Evolutionary conservation across 2,888 invertebrate species (phyloP), one percentile per base, ranked within the genome.

Genomic region (Diaprepes abbreviatus): DNA sequence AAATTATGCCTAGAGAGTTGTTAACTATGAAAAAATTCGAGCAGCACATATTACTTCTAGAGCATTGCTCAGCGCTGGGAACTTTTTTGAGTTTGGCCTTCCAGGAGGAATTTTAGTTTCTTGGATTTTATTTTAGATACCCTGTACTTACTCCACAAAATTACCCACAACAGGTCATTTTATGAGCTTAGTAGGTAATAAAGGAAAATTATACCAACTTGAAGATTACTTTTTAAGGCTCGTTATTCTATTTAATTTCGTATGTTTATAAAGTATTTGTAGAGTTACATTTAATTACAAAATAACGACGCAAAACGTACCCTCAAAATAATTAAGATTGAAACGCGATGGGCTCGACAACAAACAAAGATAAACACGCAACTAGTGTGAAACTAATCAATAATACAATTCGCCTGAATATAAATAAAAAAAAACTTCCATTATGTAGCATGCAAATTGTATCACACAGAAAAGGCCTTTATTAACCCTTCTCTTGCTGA

Each of bases 331-430:
- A 66, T 66, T 60, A 66, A 59, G 54, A 60, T 59, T 31, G 55
- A 45, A 69, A 66, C 28, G 60, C 62, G 72, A 65, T 67, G 68
- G 70, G 63, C 66, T 67, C 48, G 71, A 72, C 70, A 45, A 68
- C 66, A 60, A 66, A 67, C 43, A 55, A 66, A 35, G 24, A 45
- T 52, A 59, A 68, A 70, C 73, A 73, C 73, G 73, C 72, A 50
- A 52, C 66, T 69, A 52, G 68, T 71, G 54, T 21, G 38, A 57
- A 10, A 6, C 9, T 12, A 64, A 70, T 70, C 69, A 40, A 70
- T 70, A 57, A 24, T 55, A 28, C 48, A 48, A 12, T 50, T 24
- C 35, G 9, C 19, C 14, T 24, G 5, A 43, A 54, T 43, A 55
- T 64, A 43, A 63, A 40, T 35, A 24, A 50, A 66, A n/a, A 36